Base-by-base conservation (phyloP, 2,797 vertebrate genomes). In the Rhyacichthys aspro region DNA sequence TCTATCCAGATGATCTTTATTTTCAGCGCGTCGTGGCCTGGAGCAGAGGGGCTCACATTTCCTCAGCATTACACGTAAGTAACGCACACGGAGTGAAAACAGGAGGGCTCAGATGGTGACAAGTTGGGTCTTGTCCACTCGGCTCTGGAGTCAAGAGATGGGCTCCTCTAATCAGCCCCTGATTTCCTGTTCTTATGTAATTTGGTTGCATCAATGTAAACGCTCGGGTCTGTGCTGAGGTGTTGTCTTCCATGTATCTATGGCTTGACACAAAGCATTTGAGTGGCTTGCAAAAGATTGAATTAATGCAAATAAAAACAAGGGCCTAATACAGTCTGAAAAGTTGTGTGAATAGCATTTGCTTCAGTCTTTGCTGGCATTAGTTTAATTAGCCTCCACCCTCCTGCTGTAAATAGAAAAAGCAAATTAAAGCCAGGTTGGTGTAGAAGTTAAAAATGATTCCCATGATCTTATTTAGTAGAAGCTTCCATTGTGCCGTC, bases 61-160 rank as follows among this genome's bases (percentile, higher is more conserved):
- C 96, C 96, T 0, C 96, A 96, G 89, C 94, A 95, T 69, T 94
- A 95, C 91, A 96, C 94, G 95, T 96, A 94, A 96, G 94, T 95
- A 78, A 50, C 32, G 10, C 6, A 4, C 34, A 18, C 57, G 7
- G 57, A 43, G 6, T 23, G 73, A 50, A 67, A 68, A 64, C 7
- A 63, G 48, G 18, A 47, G 56, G 63, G 44, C 32, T 64, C 12
- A 23, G 55, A 45, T 52, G 67, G 67, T 69, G 69, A 67, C 74
- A 88, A 87, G 77, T 86, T 86, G 38, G 60, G 72, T 59, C 28
- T 77, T 37, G 56, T 74, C 62, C 71, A 53, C 65, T 82, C 55
- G 43, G 68, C 53, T 38, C 17, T 60, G 33, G 18, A 60, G 43
- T 59, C 49, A 43, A 32, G 14, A 74, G 45, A 66, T 33, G 67